Evolutionary conservation across 2,888 invertebrate species (phyloP).

Genomic region (Noctuana brunneofusca): DNA sequence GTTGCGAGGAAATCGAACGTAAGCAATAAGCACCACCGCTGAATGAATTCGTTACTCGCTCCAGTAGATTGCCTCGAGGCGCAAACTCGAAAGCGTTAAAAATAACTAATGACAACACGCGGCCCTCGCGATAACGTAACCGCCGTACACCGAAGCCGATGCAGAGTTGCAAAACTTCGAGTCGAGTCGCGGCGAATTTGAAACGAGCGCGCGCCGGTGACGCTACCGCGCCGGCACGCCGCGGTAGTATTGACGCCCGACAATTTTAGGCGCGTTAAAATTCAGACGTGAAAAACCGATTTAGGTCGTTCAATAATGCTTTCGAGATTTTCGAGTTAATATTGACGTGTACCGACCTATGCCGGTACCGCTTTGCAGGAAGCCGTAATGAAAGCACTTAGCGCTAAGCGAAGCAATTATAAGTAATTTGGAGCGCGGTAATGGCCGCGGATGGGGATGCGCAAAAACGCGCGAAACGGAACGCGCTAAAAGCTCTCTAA

Average conservation of each 20-base stretch:
- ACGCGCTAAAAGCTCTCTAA: conserved; percentile 81
- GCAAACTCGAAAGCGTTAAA: conserved; percentile 67
- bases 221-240: conserved; percentile 73
- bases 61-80: conserved; percentile 52
- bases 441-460: conserved; percentile 79
- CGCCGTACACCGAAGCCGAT: conserved; percentile 41
- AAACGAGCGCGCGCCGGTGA: conserved; percentile 74
- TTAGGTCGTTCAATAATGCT: conserved; percentile 50
- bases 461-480: conserved; percentile 79
- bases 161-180: conserved; percentile 71
- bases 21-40: conserved; percentile 51
- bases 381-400: conserved; percentile 80
- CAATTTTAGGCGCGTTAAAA: too few relatives aligned
- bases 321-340: conserved; percentile 55
- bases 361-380: conserved; percentile 62
- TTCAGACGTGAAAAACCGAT: too few relatives aligned
- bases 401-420: conserved; percentile 82
- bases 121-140: conserved; percentile 76
- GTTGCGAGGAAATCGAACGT: conserved; percentile 71
- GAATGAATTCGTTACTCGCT: conserved; percentile 64
- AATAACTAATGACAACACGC: conserved; percentile 81
- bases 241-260: too few relatives aligned
- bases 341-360: conserved; percentile 60
- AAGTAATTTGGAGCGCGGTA: conserved; percentile 79
- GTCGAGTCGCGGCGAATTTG: conserved; percentile 58